Evolutionary conservation across 2,888 invertebrate species (phyloP), one percentile per base, ranked within the genome.

Genomic region (Paralinhomoeus sp.): DNA sequence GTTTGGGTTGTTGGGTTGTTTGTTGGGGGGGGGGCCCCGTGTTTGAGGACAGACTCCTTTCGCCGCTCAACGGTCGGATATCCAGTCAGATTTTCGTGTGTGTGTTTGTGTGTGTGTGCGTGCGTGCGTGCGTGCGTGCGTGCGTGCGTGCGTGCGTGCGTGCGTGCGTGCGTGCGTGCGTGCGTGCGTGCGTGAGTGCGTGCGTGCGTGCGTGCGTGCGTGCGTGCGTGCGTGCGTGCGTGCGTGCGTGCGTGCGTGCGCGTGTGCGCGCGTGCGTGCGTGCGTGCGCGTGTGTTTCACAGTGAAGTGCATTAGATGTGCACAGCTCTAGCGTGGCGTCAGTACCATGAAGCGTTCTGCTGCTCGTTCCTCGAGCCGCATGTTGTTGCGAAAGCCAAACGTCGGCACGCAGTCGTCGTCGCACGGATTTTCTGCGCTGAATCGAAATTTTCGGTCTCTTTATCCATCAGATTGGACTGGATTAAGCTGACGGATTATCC

Each of bases 331-430:
- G 12, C 27, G 27, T 9, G 7, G n/a, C 17, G 17, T 17, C 5
- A 7, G 17, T 17, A 37, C 37, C 20, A 18, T 31, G 40, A 40
- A 40, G 13, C 18, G 2, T 18, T 27, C 65, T 52, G 67, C 17
- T 2, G 31, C 17, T 27, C 31, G 18, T 3, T 18, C 21, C 20
- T 13, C 13, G 9, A 40, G 21, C 20, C 18, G 3, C 40, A 40
- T 31, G 23, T 40, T 20, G 21, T 40, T 23, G 3, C 31, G 18
- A 20, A 40, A 40, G 9, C 27, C 40, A 21, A 93, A 97, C 23
- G 93, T 89, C 52, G 84, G 78, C 49, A 80, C 85, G 70, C 93
- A 97, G 49, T 74, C 74, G 49, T 74, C 74, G 48, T 72, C 71
- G 66, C 78, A 79, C 47, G 78, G 78, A 62, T 73, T 72, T 55